A percentile compares a stretch with the other conserved stretches of the same genome.
These are phyloP conservation scores for Rambutsinella grinnellia DNA, from an alignment of 2,888 invertebrate genomes.

Conservation along the genomic window DNA sequence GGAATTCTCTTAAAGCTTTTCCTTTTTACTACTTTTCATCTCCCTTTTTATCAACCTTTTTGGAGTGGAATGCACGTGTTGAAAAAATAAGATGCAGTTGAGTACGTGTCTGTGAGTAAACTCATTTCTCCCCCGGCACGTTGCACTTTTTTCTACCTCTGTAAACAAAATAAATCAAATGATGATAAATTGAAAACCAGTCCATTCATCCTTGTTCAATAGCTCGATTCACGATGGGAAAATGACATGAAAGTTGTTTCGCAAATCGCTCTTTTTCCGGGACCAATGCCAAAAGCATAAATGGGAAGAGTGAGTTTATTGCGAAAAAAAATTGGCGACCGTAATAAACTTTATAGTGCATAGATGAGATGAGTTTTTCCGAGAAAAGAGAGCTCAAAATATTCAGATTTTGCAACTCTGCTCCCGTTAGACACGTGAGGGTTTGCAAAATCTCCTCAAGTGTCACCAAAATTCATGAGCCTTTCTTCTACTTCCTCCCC, in stretches of 20 bases:
- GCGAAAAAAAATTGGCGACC: background rate
- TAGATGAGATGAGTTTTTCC: too few relatives aligned
- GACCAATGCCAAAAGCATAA: background rate
- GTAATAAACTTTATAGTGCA: background rate
- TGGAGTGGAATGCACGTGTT: background rate
- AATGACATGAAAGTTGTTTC: background rate
- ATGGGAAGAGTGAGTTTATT: background rate
- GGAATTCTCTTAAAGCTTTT: background rate
- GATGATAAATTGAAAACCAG: background rate
- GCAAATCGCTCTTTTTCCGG: background rate
- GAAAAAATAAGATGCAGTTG: background rate
- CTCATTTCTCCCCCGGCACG: background rate
- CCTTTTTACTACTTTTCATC: slow-evolving; percentile 18
- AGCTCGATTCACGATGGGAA: too few relatives aligned
- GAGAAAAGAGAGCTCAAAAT: too few relatives aligned
- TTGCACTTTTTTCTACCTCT: background rate
- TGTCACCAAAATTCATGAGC: too few relatives aligned
- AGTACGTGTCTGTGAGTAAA: background rate
- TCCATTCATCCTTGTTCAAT: background rate
- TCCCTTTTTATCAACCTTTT: background rate
- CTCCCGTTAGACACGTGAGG: too few relatives aligned
- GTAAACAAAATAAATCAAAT: background rate
- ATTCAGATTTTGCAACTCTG: too few relatives aligned
- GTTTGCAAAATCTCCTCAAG: too few relatives aligned
- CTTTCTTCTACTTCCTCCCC: too few relatives aligned